Conservation (phyloP, 2,113 vertebrate genomes). For the Notechis scutatus region DNA sequence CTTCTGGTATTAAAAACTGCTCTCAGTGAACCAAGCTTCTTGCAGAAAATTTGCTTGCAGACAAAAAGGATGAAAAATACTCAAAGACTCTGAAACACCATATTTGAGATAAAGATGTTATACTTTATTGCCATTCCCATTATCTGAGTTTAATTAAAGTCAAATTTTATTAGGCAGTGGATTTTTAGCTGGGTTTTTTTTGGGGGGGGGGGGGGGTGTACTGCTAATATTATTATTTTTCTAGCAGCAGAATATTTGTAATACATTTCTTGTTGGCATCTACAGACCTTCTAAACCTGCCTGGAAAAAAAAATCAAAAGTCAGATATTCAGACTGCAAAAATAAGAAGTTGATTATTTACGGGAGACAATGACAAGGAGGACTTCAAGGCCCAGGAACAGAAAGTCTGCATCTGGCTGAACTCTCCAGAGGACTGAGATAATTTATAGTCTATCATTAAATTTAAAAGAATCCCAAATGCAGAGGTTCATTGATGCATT, state of each 20-base stretch:
- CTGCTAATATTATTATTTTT: neutral
- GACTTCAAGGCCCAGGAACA: neutral
- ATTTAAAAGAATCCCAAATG: neutral
- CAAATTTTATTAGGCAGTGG: slow-evolving; percentile 3
- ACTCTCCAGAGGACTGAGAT: neutral
- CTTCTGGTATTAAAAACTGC: slow-evolving; percentile 6
- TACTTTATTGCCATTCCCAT: neutral
- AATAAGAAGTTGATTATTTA: neutral
- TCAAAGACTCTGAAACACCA: neutral
- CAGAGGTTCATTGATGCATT: neutral
- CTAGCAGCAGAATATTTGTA: neutral
- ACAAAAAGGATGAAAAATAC: slow-evolving; percentile 46
- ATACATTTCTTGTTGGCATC: slow-evolving; percentile 7
- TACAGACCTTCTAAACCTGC: slow-evolving; percentile 33
- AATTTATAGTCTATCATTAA: neutral
- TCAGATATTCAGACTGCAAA: slow-evolving; percentile 4
- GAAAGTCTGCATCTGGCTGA: neutral
- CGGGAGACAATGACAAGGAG: neutral
- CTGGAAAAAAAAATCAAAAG: slow-evolving; percentile 39
- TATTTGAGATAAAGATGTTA: neutral
- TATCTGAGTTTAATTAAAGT: slow-evolving; percentile 7
- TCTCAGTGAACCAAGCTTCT: slow-evolving; percentile 5
- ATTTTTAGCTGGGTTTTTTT: neutral
- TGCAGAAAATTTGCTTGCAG: slow-evolving; percentile 14
- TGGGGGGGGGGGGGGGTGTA: no score